Evolutionary conservation across 2,113 vertebrate genomes (phyloP).

Genomic region (Scortum barcoo): DNA sequence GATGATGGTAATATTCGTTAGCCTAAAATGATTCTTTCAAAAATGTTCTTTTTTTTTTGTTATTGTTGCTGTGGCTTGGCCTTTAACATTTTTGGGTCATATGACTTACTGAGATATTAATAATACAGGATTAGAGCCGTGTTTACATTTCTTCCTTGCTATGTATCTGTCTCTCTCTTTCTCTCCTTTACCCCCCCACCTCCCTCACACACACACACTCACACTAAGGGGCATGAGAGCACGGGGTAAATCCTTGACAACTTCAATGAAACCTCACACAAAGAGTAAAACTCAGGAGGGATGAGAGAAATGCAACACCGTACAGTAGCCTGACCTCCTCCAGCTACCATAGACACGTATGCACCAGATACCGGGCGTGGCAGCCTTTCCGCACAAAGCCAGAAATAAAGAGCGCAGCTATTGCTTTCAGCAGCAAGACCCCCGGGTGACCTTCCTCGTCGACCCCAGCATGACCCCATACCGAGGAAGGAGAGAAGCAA

Average conservation of each 20-base stretch:
- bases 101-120: conserved; percentile 65
- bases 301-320: conserved; percentile 81
- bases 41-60: conserved; percentile 51
- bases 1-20: conserved; percentile 57
- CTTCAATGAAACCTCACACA: conserved; percentile 81
- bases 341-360: conserved; percentile 72
- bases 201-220: conserved; percentile 33
- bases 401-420: conserved; percentile 80
- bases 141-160: conserved; percentile 66
- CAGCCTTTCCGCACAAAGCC: conserved; percentile 76
- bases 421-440: conserved; percentile 83
- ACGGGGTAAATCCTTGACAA: conserved; percentile 78
- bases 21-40: conserved; percentile 53
- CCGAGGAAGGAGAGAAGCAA: conserved; percentile 70
- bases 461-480: conserved; percentile 79
- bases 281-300: conserved; percentile 72
- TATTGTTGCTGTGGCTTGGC: conserved; percentile 35
- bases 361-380: conserved; percentile 84
- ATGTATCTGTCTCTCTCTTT: conserved; percentile 59
- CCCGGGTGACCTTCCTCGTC: conserved; percentile 76
- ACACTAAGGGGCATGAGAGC: conserved; percentile 78
- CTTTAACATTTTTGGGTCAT: conserved; percentile 63
- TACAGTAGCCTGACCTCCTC: conserved; percentile 81
- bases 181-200: conserved; percentile 30
- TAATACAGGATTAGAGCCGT: conserved; percentile 59